Evolutionary conservation across 1,140 invertebrate species (phyloP).

Genomic region (Pararge aegeria): DNA sequence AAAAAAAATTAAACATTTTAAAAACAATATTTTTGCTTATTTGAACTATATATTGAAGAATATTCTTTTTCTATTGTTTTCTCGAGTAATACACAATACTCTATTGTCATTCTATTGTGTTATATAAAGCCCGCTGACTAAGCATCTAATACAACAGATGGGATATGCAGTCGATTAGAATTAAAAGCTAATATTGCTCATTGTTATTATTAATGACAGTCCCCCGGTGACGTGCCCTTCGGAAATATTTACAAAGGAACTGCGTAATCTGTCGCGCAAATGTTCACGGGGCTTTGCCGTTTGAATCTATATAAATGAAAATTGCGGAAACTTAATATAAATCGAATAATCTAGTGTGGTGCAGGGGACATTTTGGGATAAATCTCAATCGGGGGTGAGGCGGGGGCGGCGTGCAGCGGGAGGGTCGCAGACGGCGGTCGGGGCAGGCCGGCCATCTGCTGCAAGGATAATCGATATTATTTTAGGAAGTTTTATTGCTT

Average conservation of each 20-base stretch:
- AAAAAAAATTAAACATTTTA: too few relatives aligned
- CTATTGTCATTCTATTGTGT: too few relatives aligned
- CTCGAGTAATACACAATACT: too few relatives aligned
- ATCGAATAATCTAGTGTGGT: constrained; percentile 72
- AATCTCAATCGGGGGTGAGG: constrained; percentile 72
- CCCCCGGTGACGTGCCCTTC: constrained; percentile 59
- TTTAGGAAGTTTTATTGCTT: constrained; percentile 45
- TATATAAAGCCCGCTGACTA: not conserved
- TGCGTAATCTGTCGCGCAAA: constrained; percentile 51
- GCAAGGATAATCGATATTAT: constrained; percentile 73
- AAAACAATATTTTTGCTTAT: too few relatives aligned
- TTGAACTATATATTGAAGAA: too few relatives aligned
- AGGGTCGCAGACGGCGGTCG: constrained; percentile 61
- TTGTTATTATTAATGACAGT: constrained; percentile 69
- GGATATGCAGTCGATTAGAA: constrained; percentile 41
- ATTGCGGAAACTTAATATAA: constrained; percentile 78
- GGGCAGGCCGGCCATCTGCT: constrained; percentile 67
- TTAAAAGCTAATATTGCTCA: constrained; percentile 56
- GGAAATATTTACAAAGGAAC: constrained; percentile 70
- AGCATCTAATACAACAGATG: constrained; percentile 55
- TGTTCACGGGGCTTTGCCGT: constrained; percentile 47
- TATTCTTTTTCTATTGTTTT: too few relatives aligned
- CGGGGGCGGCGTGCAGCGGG: constrained; percentile 52
- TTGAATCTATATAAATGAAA: constrained; percentile 67
- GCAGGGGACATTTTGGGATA: constrained; percentile 69